Evolutionary conservation across 2,113 vertebrate species (phyloP).

Genomic region (Ptychochromis oligacanthus): DNA sequence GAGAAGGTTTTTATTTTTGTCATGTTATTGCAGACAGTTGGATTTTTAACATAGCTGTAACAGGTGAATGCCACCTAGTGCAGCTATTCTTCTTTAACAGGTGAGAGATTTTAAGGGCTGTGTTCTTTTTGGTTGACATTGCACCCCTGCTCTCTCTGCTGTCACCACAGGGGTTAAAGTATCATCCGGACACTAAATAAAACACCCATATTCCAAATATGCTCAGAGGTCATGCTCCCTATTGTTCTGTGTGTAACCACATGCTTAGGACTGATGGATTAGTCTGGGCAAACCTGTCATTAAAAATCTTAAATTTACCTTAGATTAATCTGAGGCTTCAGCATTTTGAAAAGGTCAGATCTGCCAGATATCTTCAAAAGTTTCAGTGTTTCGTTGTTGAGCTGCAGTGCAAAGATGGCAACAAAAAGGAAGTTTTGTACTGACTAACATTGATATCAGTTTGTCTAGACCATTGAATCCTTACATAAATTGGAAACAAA

Average conservation of each 20-base stretch:
- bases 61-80: neutral
- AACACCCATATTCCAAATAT: neutral
- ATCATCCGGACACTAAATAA: neutral
- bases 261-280: no score
- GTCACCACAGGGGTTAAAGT: conserved; percentile 6
- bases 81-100: neutral
- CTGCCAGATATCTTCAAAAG: neutral
- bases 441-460: neutral
- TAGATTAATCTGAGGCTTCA: neutral
- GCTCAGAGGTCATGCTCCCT: neutral
- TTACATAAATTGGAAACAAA: neutral
- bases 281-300: no score
- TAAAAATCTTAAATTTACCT: neutral
- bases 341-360: neutral
- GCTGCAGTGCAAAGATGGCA: neutral
- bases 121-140: conserved; percentile 24
- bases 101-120: neutral
- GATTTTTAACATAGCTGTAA: neutral
- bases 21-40: neutral
- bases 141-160: neutral
- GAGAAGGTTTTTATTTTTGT: neutral
- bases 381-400: neutral
- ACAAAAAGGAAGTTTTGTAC: neutral
- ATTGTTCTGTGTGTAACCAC: neutral
- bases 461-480: neutral